These are phyloP conservation scores for Orcinus orca DNA, from an alignment of 2,113 vertebrate species.

Conservation along the genomic window DNA sequence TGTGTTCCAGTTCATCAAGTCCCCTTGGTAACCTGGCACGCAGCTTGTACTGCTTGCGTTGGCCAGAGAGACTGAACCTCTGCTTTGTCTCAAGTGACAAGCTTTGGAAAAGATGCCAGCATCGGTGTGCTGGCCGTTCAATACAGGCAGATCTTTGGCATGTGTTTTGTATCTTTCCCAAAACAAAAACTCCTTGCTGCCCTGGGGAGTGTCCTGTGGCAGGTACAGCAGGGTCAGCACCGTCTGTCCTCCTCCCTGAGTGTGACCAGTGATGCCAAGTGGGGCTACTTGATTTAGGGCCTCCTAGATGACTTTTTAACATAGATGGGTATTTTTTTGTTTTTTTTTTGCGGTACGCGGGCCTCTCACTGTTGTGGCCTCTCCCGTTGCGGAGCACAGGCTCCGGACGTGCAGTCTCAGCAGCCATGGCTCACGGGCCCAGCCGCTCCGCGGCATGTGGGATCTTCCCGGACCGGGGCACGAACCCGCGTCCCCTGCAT, in stretches of 20 bases:
- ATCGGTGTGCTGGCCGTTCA: not conserved
- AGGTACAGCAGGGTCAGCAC: too few species aligned
- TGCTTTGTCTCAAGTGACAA: accelerated
- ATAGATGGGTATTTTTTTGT: not conserved
- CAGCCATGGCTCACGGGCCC: too few species aligned
- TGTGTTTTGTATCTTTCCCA: accelerated
- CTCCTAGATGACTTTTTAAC: not conserved
- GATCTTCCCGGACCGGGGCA: too few species aligned
- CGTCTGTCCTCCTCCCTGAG: not conserved
- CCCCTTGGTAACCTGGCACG: not conserved
- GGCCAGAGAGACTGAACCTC: not conserved
- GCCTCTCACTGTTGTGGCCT: too few species aligned
- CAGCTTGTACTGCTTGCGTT: not conserved
- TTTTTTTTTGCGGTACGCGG: too few species aligned
- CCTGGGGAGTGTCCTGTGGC: accelerated
- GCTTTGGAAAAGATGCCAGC: not conserved
- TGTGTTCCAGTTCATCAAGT: not conserved
- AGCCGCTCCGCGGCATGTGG: too few species aligned
- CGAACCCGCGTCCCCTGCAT: too few species aligned
- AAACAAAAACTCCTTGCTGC: not conserved
- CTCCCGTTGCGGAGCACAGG: too few species aligned
- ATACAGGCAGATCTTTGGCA: too few species aligned
- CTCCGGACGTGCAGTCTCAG: too few species aligned
- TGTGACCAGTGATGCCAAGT: not conserved
- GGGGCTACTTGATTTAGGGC: not conserved